Conservation (phyloP, 2,888 invertebrate genomes). For the Stramonita haemastoma region DNA sequence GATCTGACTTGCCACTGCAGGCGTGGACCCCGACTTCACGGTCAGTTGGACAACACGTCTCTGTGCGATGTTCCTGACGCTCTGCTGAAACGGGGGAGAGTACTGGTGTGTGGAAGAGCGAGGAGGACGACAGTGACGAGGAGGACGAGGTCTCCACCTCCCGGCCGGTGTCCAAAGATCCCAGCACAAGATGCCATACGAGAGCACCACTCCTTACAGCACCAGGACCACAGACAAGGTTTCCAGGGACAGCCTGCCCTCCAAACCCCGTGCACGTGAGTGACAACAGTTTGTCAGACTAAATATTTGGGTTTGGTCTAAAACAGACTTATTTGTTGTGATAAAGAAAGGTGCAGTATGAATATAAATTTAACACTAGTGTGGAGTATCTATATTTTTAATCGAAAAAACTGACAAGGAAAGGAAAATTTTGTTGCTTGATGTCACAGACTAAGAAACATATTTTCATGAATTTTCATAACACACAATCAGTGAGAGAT, state of each 20-base stretch:
- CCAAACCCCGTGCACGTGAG: constrained; percentile 28
- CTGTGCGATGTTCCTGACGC: constrained; percentile 12
- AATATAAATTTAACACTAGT: too few relatives aligned
- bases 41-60: not conserved
- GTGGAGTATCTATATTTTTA: too few relatives aligned
- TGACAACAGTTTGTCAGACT: not conserved
- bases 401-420: too few relatives aligned
- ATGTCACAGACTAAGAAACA: too few relatives aligned
- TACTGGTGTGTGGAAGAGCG: not conserved
- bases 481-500: too few relatives aligned
- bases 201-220: not conserved
- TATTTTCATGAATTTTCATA: too few relatives aligned
- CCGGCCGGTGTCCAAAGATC: not conserved
- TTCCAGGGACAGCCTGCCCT: not conserved
- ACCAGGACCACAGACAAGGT: too few relatives aligned
- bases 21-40: not conserved
- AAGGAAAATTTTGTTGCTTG: too few relatives aligned
- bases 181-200: not conserved
- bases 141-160: not conserved
- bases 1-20: not conserved
- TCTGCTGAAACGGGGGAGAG: not conserved
- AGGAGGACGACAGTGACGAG: not conserved
- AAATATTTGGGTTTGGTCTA: too few relatives aligned
- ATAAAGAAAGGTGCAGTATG: not conserved
- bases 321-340: not conserved